These are phyloP conservation scores for Eulithis prunata DNA, from an alignment of 2,888 invertebrate genomes.

Conservation along the genomic window DNA sequence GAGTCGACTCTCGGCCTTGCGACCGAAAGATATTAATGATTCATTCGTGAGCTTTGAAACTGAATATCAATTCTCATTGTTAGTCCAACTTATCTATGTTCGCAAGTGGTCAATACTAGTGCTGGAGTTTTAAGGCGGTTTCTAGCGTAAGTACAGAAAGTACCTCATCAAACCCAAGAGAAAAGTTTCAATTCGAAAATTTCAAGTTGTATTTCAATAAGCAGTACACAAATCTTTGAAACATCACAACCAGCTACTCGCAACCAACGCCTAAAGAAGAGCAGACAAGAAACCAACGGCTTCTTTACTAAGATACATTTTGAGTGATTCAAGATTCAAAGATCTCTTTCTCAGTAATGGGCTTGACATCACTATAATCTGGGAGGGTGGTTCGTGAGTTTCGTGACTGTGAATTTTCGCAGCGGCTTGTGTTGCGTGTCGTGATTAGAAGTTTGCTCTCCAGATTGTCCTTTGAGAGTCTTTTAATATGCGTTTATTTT, in stretches of 20 bases:
- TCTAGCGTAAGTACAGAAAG: too few relatives aligned
- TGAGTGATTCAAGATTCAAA: too few relatives aligned
- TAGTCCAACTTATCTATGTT: background rate
- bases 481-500: slow-evolving; percentile 40
- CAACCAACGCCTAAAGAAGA: too few relatives aligned
- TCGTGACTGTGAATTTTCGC: slow-evolving; percentile 43
- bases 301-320: too few relatives aligned
- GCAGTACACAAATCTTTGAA: too few relatives aligned
- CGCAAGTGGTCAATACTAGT: background rate
- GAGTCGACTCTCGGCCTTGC: slow-evolving; percentile 4
- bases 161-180: too few relatives aligned
- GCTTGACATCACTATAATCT: slow-evolving; percentile 10
- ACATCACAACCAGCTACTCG: too few relatives aligned
- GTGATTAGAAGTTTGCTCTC: slow-evolving; percentile 37
- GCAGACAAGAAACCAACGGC: too few relatives aligned
- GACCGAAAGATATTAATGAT: slow-evolving; percentile 13
- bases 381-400: slow-evolving; percentile 15
- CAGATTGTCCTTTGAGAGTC: slow-evolving; percentile 40
- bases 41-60: background rate
- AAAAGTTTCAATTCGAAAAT: background rate
- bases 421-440: slow-evolving; percentile 38
- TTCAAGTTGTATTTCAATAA: background rate
- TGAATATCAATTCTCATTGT: slow-evolving; percentile 1
- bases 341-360: background rate
- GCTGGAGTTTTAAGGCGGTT: too few relatives aligned